These are phyloP conservation scores for Lamellibrachia luymesi DNA, from an alignment of 1,140 invertebrate genomes.

Conservation along the genomic window DNA sequence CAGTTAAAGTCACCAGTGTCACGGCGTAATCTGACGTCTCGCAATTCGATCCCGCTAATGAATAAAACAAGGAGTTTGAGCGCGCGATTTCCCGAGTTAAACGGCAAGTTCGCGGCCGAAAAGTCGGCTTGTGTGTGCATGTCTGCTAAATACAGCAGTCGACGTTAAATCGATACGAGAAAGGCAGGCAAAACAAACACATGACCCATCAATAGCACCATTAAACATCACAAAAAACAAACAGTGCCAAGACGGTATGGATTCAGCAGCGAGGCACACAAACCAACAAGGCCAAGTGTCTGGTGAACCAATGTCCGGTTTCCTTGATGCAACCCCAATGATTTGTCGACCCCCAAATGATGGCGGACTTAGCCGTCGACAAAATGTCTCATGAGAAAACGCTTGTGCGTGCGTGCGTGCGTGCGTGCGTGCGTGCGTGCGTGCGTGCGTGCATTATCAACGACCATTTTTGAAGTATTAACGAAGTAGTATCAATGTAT, in stretches of 20 bases:
- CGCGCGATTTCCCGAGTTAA: conserved; percentile 1
- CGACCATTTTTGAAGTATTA: too few relatives aligned
- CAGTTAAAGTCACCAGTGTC: not conserved
- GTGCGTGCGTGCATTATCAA: not conserved
- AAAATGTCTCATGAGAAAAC: not conserved
- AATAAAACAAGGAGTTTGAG: not conserved
- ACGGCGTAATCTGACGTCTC: not conserved
- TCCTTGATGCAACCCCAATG: too few relatives aligned
- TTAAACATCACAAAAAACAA: not conserved
- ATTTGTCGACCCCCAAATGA: too few relatives aligned
- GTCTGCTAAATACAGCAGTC: not conserved
- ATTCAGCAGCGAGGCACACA: not conserved
- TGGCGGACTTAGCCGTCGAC: not conserved
- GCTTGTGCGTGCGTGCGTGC: not conserved
- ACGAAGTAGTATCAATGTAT: too few relatives aligned
- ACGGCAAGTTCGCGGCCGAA: not conserved
- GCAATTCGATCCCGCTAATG: not conserved
- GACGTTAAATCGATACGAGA: conserved; percentile 4
- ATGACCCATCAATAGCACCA: not conserved
- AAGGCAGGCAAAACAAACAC: not conserved
- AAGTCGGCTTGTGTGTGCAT: not conserved
- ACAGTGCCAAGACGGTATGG: not conserved
- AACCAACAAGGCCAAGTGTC: not conserved
- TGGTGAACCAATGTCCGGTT: not conserved
- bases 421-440: not conserved